Evolutionary conservation across 1,140 invertebrate genomes (phyloP).

Genomic region (Paraescarpia echinospica): DNA sequence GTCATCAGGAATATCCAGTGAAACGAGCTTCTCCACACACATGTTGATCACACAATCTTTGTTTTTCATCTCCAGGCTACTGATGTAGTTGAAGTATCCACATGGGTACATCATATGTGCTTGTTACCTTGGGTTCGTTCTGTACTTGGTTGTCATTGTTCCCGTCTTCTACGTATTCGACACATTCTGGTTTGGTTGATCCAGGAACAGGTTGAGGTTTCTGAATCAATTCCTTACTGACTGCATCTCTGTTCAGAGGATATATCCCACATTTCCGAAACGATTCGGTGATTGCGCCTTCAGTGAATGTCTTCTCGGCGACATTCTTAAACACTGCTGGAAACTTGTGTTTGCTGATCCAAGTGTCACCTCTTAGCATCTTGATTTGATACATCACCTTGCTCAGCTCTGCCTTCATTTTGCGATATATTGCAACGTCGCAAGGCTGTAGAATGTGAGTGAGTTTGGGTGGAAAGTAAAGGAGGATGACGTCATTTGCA

Average conservation of each 20-base stretch:
- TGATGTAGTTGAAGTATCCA: too few relatives aligned
- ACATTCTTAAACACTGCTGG: background rate
- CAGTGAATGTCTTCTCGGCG: background rate
- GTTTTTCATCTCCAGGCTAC: too few relatives aligned
- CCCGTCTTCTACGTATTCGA: too few relatives aligned
- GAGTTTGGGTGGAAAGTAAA: background rate
- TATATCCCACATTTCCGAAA: background rate
- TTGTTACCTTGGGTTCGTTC: too few relatives aligned
- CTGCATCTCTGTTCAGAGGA: background rate
- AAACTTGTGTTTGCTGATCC: background rate
- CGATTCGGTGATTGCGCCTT: background rate
- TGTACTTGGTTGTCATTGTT: too few relatives aligned
- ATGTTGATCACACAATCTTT: too few relatives aligned
- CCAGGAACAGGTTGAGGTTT: too few relatives aligned
- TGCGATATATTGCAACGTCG: conserved; percentile 6
- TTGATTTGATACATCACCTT: background rate
- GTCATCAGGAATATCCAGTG: too few relatives aligned
- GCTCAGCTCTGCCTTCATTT: background rate
- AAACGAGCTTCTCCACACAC: too few relatives aligned
- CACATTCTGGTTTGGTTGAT: too few relatives aligned
- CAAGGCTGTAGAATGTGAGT: background rate
- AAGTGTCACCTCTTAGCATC: too few relatives aligned
- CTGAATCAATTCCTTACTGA: conserved; percentile 10
- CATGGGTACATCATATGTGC: too few relatives aligned
- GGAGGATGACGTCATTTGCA: background rate